Evolutionary conservation across 2,888 invertebrate species (phyloP).

Genomic region (Bhutanitis thaidina): DNA sequence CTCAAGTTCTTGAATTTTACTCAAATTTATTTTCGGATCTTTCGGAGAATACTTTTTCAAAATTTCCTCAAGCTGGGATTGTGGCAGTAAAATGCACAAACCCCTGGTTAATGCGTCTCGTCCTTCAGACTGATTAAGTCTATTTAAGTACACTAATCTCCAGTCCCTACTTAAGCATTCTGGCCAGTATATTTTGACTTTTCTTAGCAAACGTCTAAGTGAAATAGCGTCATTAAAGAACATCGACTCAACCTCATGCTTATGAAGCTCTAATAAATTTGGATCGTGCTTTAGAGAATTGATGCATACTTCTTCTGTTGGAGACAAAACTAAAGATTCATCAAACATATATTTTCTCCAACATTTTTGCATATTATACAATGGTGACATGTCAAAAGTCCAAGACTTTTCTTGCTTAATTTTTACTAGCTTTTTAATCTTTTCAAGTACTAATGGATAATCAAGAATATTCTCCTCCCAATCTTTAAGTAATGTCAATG

Average conservation of each 20-base stretch:
- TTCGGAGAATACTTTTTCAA: constrained; percentile 48
- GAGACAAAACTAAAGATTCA: constrained; percentile 45
- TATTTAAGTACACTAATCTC: constrained; percentile 33
- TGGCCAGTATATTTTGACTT: constrained; percentile 55
- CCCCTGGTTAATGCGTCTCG: constrained; percentile 45
- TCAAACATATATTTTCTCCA: constrained; percentile 55
- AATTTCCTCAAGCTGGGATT: constrained; percentile 35
- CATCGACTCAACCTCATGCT: constrained; percentile 34
- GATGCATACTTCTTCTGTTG: constrained; percentile 43
- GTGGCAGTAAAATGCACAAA: constrained; percentile 42
- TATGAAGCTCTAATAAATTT: constrained; percentile 36
- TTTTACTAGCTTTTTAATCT: constrained; percentile 41
- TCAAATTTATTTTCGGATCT: constrained; percentile 49
- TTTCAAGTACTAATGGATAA: constrained; percentile 40
- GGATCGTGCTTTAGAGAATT: constrained; percentile 60
- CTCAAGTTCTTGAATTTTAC: constrained; percentile 39
- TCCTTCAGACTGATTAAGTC: constrained; percentile 33
- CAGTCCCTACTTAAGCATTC: constrained; percentile 41
- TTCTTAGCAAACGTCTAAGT: constrained; percentile 37
- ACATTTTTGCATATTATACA: constrained; percentile 54
- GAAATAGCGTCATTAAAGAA: constrained; percentile 35
- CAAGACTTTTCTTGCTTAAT: constrained; percentile 40
- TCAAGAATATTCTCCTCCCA: constrained; percentile 47
- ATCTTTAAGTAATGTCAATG: constrained; percentile 40
- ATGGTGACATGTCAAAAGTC: constrained; percentile 32